Conservation (phyloP, 2,113 vertebrate genomes). For the Aviceda subcristata region DNA sequence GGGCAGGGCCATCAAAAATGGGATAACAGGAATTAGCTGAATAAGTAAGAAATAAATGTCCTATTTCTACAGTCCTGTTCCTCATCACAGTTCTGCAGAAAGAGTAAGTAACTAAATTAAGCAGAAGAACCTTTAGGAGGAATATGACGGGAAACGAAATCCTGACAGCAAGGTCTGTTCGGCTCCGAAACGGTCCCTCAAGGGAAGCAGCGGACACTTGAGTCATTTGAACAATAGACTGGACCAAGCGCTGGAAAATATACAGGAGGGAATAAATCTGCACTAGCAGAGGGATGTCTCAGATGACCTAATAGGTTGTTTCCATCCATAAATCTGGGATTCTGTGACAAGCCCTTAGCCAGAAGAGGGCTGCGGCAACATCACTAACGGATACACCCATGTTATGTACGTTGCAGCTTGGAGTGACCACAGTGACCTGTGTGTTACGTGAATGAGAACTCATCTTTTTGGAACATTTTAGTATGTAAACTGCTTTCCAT, state of each 20-base stretch:
- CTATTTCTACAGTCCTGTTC: slow-evolving; percentile 5
- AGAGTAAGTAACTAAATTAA: slow-evolving; percentile 34
- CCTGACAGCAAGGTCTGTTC: slow-evolving; percentile 1
- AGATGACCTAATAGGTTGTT: slow-evolving; percentile 13
- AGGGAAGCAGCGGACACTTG: not conserved
- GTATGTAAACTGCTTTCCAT: not conserved
- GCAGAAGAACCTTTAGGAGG: slow-evolving; percentile 23
- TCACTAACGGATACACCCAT: not conserved
- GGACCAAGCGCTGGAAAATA: slow-evolving; percentile 27
- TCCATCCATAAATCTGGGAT: slow-evolving; percentile 12
- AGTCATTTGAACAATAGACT: slow-evolving; percentile 43
- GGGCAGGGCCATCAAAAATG: not conserved
- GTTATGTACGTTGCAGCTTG: not conserved
- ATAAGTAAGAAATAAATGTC: not conserved
- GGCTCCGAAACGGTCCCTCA: not conserved
- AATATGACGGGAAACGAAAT: not conserved
- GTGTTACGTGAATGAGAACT: not conserved
- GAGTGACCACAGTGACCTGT: not conserved
- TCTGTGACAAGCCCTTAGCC: not conserved
- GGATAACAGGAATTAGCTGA: not conserved
- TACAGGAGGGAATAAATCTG: slow-evolving; percentile 32
- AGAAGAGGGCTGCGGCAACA: not conserved
- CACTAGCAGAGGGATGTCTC: not conserved
- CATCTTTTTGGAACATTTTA: not conserved
- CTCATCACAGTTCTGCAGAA: slow-evolving; percentile 18